A percentile compares a stretch with the other conserved stretches of the same genome.
These are phyloP conservation scores for Spizella passerina DNA, from an alignment of 2,797 vertebrate species.

Conservation along the genomic window DNA sequence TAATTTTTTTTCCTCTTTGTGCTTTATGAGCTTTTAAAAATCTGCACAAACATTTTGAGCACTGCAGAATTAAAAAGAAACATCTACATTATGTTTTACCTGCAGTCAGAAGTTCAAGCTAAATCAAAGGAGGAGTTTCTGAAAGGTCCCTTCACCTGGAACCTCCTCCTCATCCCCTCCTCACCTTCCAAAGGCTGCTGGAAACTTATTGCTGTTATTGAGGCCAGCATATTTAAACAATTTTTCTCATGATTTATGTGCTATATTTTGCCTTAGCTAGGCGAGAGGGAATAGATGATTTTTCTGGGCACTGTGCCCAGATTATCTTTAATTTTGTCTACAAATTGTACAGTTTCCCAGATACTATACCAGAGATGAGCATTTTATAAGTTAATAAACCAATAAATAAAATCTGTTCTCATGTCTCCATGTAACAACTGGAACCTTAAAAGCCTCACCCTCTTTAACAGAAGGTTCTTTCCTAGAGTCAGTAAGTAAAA, in stretches of 20 bases:
- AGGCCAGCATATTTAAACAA: background rate
- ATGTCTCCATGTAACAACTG: conserved; percentile 16
- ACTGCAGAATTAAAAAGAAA: background rate
- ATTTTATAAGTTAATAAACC: conserved; percentile 67
- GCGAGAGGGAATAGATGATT: conserved; percentile 25
- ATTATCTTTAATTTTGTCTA: conserved; percentile 60
- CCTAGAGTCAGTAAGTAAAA: conserved; percentile 1
- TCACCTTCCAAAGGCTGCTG: background rate
- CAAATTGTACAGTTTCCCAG: conserved; percentile 55
- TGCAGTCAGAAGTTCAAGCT: background rate
- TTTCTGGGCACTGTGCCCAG: conserved; percentile 56
- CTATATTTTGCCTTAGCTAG: conserved; percentile 50
- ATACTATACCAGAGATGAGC: conserved; percentile 45
- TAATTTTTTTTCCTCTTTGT: background rate
- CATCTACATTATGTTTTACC: background rate
- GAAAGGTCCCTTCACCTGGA: background rate
- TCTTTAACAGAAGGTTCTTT: background rate
- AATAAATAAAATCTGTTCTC: conserved; percentile 59
- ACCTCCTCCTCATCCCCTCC: background rate
- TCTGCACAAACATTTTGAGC: background rate
- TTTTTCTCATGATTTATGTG: conserved; percentile 48
- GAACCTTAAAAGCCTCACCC: conserved; percentile 17
- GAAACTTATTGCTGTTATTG: background rate
- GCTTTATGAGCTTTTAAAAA: background rate
- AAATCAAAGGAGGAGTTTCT: background rate